phyloP scores from a whole-genome alignment of 2,113 vertebrate genomes.

The Litocranius walleri region DNA sequence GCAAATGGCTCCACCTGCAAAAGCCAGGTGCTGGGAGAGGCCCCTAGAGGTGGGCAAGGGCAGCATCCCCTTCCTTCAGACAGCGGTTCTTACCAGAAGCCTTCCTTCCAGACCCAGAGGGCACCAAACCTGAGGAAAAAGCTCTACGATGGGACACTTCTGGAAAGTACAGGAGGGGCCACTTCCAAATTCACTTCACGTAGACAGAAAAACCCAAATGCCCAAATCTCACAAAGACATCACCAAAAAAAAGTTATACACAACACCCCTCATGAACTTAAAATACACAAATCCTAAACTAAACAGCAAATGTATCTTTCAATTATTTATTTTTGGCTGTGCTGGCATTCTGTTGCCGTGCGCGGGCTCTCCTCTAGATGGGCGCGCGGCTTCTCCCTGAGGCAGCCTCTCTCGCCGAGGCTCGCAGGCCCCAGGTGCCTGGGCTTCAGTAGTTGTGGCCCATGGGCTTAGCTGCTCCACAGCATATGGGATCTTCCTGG shows the following conservation, averaged over 20 bases:
- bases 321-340: not conserved
- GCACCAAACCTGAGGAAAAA: not conserved
- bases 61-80: not conserved
- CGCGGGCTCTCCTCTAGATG: fast-evolving
- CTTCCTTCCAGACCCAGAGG: not conserved
- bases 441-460: not conserved
- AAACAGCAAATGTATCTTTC: not conserved
- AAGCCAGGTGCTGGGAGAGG: fast-evolving
- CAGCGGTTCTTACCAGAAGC: not conserved
- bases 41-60: fast-evolving
- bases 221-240: not conserved
- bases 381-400: fast-evolving
- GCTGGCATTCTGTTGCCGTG: not conserved
- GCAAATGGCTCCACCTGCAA: not conserved
- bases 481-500: not conserved
- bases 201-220: not conserved
- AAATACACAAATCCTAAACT: not conserved
- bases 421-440: not conserved
- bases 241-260: not conserved
- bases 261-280: not conserved
- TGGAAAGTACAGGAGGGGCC: not conserved
- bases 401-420: not conserved
- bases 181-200: not conserved
- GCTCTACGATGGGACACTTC: fast-evolving
- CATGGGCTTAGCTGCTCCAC: not conserved